Evolutionary conservation across 2,888 invertebrate species (phyloP).

Genomic region (Sepioteuthis lessoniana): DNA sequence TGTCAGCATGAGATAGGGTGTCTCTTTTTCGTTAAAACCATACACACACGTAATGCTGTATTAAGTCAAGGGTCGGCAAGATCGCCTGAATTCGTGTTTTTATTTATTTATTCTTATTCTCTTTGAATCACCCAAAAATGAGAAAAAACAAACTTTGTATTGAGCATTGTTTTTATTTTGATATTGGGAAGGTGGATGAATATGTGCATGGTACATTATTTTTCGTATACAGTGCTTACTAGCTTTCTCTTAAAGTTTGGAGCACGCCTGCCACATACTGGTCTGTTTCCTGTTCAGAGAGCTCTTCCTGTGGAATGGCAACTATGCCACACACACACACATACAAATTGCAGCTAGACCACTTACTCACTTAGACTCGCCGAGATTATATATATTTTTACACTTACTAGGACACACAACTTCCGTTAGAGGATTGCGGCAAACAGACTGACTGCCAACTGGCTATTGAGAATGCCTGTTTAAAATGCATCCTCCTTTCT

Average conservation of each 20-base stretch:
- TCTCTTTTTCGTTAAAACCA: too few species aligned
- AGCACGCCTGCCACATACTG: conserved; percentile 33
- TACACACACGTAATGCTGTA: too few species aligned
- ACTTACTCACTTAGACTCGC: not conserved
- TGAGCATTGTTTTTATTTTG: not conserved
- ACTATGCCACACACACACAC: not conserved
- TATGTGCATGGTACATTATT: not conserved
- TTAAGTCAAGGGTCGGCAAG: not conserved
- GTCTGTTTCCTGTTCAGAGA: conserved; percentile 33
- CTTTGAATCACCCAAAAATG: not conserved
- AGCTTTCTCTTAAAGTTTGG: not conserved
- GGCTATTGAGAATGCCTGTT: not conserved
- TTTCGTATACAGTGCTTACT: not conserved
- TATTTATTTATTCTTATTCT: not conserved
- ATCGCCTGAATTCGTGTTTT: not conserved
- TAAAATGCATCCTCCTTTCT: not conserved
- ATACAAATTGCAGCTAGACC: not conserved
- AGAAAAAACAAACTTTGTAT: not conserved
- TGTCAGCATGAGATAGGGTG: too few species aligned
- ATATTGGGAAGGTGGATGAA: not conserved
- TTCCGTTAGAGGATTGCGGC: not conserved
- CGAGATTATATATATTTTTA: conserved; percentile 25
- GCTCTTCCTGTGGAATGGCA: conserved; percentile 33
- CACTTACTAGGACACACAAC: not conserved
- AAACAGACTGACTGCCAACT: not conserved